Evolutionary conservation across 2,888 invertebrate genomes (phyloP).

Genomic region (Melieria omissa): DNA sequence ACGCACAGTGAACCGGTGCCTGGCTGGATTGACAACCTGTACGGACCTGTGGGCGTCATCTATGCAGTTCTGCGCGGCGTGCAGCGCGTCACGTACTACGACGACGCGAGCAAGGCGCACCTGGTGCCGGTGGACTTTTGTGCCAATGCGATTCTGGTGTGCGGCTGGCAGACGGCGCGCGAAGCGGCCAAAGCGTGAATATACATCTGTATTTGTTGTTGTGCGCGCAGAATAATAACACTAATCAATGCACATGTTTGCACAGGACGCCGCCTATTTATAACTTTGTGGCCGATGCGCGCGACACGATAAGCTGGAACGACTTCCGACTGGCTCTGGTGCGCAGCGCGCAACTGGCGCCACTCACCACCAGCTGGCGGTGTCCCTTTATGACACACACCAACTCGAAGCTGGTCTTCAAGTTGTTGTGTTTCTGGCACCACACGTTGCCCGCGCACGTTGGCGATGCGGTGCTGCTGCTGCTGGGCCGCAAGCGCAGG

Average conservation of each 20-base stretch:
- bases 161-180: constrained; percentile 66
- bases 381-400: constrained; percentile 70
- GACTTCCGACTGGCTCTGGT: constrained; percentile 68
- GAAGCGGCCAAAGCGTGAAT: constrained; percentile 35
- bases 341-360: constrained; percentile 68
- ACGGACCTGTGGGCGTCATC: constrained; percentile 69
- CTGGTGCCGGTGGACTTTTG: constrained; percentile 67
- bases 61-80: constrained; percentile 72
- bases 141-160: constrained; percentile 65
- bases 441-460: constrained; percentile 74
- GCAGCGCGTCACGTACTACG: constrained; percentile 62
- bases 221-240: too few species aligned
- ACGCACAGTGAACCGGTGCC: constrained; percentile 68
- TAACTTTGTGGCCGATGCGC: constrained; percentile 85
- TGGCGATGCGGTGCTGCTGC: constrained; percentile 67
- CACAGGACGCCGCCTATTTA: constrained; percentile 65
- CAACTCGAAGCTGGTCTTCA: constrained; percentile 63
- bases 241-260: background rate
- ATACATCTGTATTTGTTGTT: background rate
- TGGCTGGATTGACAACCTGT: constrained; percentile 78
- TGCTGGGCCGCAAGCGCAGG: constrained; percentile 56
- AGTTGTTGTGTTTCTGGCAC: constrained; percentile 69
- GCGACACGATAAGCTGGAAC: constrained; percentile 84
- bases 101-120: constrained; percentile 57
- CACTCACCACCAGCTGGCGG: constrained; percentile 76